These are phyloP conservation scores for Isurus oxyrinchus DNA, from an alignment of 2,113 vertebrate species.

Conservation along the genomic window DNA sequence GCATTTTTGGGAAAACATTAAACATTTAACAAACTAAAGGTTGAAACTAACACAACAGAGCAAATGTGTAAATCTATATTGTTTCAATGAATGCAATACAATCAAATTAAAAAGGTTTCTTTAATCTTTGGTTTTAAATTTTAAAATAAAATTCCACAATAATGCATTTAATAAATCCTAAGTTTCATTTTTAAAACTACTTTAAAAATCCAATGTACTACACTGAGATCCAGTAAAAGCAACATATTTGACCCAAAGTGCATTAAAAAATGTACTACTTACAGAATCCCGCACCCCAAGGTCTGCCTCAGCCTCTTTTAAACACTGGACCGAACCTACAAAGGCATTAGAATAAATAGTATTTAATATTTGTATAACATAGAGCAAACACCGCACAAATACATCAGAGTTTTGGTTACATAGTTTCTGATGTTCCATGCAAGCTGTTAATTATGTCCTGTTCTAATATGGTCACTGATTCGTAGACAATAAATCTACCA, in stretches of 20 bases:
- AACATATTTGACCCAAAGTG: background rate
- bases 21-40: background rate
- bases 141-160: background rate
- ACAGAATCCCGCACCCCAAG: slow-evolving; percentile 7
- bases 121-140: background rate
- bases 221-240: background rate
- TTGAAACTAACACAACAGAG: background rate
- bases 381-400: too few species aligned
- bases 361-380: background rate
- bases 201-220: background rate
- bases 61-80: background rate
- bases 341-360: background rate
- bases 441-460: background rate
- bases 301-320: slow-evolving; percentile 28
- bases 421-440: background rate
- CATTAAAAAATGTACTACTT: background rate
- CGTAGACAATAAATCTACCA: background rate
- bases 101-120: background rate
- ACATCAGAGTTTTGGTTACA: background rate
- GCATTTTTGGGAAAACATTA: background rate
- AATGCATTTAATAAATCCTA: background rate
- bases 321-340: slow-evolving; percentile 27
- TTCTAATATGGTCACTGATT: background rate
- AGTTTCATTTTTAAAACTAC: background rate
- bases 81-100: background rate